Base-by-base conservation (phyloP, 1,140 invertebrate species). In the Mizuhopecten yessoensis region DNA sequence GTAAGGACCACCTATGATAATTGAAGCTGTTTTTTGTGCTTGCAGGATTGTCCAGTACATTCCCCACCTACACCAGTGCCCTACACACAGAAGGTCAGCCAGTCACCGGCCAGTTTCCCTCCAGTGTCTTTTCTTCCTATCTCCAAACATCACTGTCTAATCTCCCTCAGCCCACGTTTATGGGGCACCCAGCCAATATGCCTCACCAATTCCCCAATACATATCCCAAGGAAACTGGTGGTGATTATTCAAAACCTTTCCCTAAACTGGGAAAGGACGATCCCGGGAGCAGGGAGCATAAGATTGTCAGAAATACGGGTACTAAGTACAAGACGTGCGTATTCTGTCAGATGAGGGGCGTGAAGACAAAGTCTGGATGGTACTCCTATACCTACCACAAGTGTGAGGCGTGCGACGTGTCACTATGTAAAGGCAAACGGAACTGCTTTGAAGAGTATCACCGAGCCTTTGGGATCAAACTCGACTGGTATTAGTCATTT, bases 371-470 rank as follows among this genome's bases (percentile, higher is more conserved):
- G 39, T 86, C 57, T 33, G 89, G 89, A 0, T 90, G 89, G 86
- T 87, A 90, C 11, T 39, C 87, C 0, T 90, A 90, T 20, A 90
- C 49, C 34, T 87, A 86, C 57, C 87, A 90, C 20, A 87, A 49
- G 33, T 90, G 89, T 90, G 75, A 34, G 1, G n/a, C 15, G 20
- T 90, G 89, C 45, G 86, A 90, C 34, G 89, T 90, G 3, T 45
- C 75, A 1, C 86, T 90, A 0, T 90, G 89, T 34, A 87, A 86
- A 33, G 86, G 86, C 33, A 90, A 87, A 23, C n/a, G 89, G 49
- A 45, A 90, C 34, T 90, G 89, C 33, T 90, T 90, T 90, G 75
- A 90, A 29, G 33, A 87, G 29, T 90, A 90, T 75, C 86, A 90
- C n/a, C 20, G 15, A 7, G 89, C 33, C 10, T 29, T 86, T 75